Evolutionary conservation across 2,888 invertebrate species (phyloP), one percentile per base, ranked within the genome.

Genomic region (Labia minor): DNA sequence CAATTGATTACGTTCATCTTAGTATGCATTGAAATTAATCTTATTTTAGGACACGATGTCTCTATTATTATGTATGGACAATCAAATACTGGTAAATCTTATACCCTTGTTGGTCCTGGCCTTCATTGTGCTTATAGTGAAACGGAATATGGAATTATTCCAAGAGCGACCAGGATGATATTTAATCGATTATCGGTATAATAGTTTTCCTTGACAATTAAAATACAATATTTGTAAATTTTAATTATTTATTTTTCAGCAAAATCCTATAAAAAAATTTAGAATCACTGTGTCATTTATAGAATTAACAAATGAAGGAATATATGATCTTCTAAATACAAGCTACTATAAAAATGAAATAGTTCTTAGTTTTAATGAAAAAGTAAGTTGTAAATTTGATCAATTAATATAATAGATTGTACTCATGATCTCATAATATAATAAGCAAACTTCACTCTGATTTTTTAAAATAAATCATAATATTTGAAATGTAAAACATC

Each of bases 241-340:
- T 49, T 16, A 8, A 6, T 33, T 3, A 49, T 49, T 49, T 61
- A 62, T 66, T 66, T 61, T 66, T 4, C 79, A 82, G 68, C 83
- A 84, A 72, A 82, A 85, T 77, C 81, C 83, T 65, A 86, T 86
- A 70, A 81, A 86, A 71, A 86, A 82, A 68, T 86, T 82, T 73
- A 81, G 84, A 63, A 77, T 89, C 1, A 86, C 86, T 73, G 82
- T 88, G 69, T 86, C 87, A 62, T 89, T 88, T 84, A 86, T 88
- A 73, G 87, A 88, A 77, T 85, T 89, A 64, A 83, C 83, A 63
- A 85, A 85, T 65, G 87, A 87, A 71, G 85, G 83, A 71, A 82
- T 86, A 70, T 77, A 78, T 70, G 80, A 80, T 72, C 83, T 83
- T 61, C 79, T 82, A 72, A 87, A 67, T 63, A 69, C 69, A 33